A percentile compares a stretch with the other conserved stretches of the same genome.
Evolutionary conservation across 2,797 vertebrate species (phyloP).

Genomic region (Micropoecilia bifurca): DNA sequence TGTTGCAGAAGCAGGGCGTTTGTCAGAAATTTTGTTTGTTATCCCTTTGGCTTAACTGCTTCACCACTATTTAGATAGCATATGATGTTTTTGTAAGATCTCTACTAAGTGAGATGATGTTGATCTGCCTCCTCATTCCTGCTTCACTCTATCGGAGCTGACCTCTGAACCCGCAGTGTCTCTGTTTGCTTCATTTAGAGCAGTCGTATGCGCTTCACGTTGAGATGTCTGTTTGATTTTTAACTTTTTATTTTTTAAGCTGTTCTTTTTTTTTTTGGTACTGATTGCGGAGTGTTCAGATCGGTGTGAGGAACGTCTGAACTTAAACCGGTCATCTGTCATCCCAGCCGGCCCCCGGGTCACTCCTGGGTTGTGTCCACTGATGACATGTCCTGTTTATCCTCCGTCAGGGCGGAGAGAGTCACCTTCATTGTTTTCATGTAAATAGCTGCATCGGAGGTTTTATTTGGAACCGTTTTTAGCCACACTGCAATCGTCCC

Average conservation of each 20-base stretch:
- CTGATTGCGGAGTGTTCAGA: constrained; percentile 59
- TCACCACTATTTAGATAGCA: constrained; percentile 69
- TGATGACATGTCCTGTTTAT: constrained; percentile 34
- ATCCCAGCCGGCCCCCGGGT: constrained; percentile 23
- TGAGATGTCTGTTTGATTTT: constrained; percentile 60
- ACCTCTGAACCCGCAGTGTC: constrained; percentile 38
- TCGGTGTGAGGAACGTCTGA: constrained; percentile 27
- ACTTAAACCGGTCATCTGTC: constrained; percentile 37
- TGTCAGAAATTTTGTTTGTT: constrained; percentile 69
- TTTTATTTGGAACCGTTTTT: constrained; percentile 67
- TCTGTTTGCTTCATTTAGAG: constrained; percentile 41
- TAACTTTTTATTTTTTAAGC: background rate
- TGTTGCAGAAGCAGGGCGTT: constrained; percentile 50
- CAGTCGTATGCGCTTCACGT: constrained; percentile 23
- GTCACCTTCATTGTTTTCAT: constrained; percentile 53
- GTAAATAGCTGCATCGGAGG: constrained; percentile 67
- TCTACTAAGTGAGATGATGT: constrained; percentile 62
- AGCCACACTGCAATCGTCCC: constrained; percentile 81
- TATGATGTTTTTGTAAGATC: constrained; percentile 46
- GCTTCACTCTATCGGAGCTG: constrained; percentile 54
- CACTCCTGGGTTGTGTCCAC: constrained; percentile 42
- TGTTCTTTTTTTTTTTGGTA: constrained; percentile 28
- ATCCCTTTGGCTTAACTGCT: constrained; percentile 69
- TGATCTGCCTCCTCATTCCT: constrained; percentile 68
- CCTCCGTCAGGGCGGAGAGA: constrained; percentile 42